Evolutionary conservation across 2,797 vertebrate genomes (phyloP).

Genomic region (Myotis findleyi): DNA sequence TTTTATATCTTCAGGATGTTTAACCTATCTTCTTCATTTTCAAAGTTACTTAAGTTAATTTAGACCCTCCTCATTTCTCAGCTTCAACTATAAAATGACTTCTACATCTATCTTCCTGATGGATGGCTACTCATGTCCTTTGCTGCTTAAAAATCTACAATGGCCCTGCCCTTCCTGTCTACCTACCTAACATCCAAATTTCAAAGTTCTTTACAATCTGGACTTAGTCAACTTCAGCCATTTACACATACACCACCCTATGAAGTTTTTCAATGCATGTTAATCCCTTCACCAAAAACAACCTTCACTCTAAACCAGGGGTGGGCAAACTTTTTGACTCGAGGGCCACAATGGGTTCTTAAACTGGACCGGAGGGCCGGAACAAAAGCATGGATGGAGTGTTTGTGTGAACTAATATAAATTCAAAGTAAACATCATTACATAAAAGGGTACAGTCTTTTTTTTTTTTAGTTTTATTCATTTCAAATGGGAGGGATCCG

Average conservation of each 20-base stretch:
- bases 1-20: neutral
- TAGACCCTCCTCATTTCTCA: neutral
- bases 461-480: too few relatives aligned
- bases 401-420: too few relatives aligned
- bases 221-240: neutral
- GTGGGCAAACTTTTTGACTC: too few relatives aligned
- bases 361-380: too few relatives aligned
- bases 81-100: neutral
- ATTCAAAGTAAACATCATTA: too few relatives aligned
- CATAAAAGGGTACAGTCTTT: too few relatives aligned
- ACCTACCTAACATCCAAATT: neutral
- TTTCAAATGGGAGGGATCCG: too few relatives aligned
- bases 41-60: neutral
- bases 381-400: too few relatives aligned
- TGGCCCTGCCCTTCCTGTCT: neutral
- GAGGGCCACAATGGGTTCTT: too few relatives aligned
- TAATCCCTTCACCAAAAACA: constrained; percentile 44
- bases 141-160: constrained; percentile 9
- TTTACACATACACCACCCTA: neutral
- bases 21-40: neutral
- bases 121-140: neutral
- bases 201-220: neutral
- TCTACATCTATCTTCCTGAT: neutral
- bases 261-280: neutral
- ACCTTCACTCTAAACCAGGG: neutral